phyloP scores from a whole-genome alignment of 64 coral and sea anemone genomes.

The Montipora sp. region DNA sequence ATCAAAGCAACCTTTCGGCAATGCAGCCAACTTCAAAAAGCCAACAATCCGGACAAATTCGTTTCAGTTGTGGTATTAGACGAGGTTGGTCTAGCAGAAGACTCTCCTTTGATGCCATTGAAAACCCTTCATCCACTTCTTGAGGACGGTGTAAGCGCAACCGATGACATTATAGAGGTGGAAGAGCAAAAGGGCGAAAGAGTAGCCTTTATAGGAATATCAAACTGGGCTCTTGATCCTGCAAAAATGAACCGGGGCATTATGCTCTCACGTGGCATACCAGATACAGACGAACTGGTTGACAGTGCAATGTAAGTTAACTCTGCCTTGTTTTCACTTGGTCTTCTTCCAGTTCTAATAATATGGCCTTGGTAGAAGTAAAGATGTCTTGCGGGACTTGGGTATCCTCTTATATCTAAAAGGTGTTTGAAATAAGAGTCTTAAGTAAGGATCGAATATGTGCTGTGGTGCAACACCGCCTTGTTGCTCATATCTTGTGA shows the following conservation, averaged over 20 bases:
- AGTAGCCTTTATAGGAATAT: conserved; percentile 92
- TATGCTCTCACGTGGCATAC: conserved; percentile 78
- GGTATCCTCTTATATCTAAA: no score
- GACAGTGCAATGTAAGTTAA: conserved; percentile 80
- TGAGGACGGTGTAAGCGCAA: conserved; percentile 77
- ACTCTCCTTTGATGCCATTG: conserved; percentile 89
- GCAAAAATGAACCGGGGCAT: conserved; percentile 98
- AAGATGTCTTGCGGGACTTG: no score
- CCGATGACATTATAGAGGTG: conserved; percentile 76
- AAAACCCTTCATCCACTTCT: conserved; percentile 90
- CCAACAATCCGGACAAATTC: conserved; percentile 66
- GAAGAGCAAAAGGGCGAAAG: conserved; percentile 51
- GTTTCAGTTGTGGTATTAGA: conserved; percentile 73
- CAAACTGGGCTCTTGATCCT: conserved; percentile 93
- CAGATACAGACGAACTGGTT: conserved; percentile 59
- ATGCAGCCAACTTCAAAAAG: conserved; percentile 80
- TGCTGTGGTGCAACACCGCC: no score
- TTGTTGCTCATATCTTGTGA: no score
- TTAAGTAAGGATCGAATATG: no score
- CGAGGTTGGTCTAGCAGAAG: conserved; percentile 85
- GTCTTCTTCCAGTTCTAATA: no score
- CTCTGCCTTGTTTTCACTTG: no score
- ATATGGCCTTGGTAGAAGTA: no score
- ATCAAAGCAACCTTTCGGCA: conserved; percentile 88
- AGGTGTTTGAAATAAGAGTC: no score